Conservation (phyloP, 1,140 invertebrate genomes). For the Drosophila bipectinata region DNA sequence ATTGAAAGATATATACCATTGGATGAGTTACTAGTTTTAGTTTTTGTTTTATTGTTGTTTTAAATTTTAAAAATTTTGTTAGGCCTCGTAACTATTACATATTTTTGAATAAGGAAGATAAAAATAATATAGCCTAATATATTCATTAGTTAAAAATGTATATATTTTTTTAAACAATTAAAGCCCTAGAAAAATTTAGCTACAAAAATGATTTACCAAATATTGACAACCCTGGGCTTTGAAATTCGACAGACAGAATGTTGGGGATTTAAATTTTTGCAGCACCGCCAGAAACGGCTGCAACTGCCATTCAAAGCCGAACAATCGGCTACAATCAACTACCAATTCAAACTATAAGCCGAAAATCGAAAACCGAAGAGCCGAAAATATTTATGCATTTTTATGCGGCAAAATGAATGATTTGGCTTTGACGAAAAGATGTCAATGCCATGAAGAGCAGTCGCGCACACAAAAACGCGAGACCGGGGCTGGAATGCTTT, state of each 20-base stretch:
- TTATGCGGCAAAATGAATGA: conserved; percentile 84
- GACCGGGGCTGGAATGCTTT: conserved; percentile 60
- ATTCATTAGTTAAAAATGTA: too few species aligned
- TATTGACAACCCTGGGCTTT: neutral
- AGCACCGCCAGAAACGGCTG: conserved; percentile 9
- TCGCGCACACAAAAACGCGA: conserved; percentile 18
- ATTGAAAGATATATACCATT: too few species aligned
- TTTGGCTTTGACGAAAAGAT: conserved; percentile 84
- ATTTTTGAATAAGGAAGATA: too few species aligned
- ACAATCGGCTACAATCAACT: conserved; percentile 73
- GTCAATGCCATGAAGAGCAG: conserved; percentile 63
- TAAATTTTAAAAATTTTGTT: too few species aligned
- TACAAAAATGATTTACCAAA: too few species aligned
- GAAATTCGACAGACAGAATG: conserved; percentile 32
- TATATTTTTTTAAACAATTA: too few species aligned
- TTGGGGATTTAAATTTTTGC: conserved; percentile 69
- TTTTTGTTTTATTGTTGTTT: too few species aligned
- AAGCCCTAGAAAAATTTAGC: too few species aligned
- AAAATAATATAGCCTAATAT: too few species aligned
- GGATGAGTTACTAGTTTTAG: too few species aligned
- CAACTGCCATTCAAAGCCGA: conserved; percentile 15
- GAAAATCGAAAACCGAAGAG: conserved; percentile 39
- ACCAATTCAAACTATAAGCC: conserved; percentile 65
- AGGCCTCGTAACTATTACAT: too few species aligned
- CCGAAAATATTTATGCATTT: conserved; percentile 79